These are phyloP conservation scores for Sander lucioperca DNA, from an alignment of 2,113 vertebrate species.

Conservation along the genomic window DNA sequence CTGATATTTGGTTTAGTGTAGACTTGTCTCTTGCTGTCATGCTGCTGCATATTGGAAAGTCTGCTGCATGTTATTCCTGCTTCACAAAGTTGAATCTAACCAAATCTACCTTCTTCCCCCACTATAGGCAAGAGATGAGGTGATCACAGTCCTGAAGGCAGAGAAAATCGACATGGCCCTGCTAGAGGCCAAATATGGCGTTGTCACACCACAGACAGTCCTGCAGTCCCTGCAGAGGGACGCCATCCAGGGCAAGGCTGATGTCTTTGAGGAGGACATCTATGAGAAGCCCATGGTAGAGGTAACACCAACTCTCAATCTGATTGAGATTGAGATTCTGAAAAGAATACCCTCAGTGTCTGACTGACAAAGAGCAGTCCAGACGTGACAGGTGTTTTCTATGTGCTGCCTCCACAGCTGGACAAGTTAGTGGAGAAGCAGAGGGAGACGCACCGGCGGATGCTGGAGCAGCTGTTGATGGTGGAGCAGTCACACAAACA, in stretches of 20 bases:
- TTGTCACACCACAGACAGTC: slow-evolving; percentile 93
- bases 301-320: slow-evolving; percentile 80
- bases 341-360: neutral
- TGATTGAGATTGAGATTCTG: too few species aligned
- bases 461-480: slow-evolving; percentile 94
- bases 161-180: slow-evolving; percentile 95
- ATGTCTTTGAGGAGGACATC: slow-evolving; percentile 90
- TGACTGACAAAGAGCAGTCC: neutral
- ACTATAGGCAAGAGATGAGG: slow-evolving; percentile 94
- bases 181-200: slow-evolving; percentile 96
- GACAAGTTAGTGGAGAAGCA: slow-evolving; percentile 95
- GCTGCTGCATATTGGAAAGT: neutral
- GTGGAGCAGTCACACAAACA: slow-evolving; percentile 94
- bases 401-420: slow-evolving; percentile 80
- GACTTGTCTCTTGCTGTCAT: neutral
- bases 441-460: slow-evolving; percentile 90
- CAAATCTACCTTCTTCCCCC: neutral
- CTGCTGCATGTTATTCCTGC: neutral
- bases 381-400: slow-evolving; percentile 21
- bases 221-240: slow-evolving; percentile 96
- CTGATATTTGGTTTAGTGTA: neutral
- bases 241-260: slow-evolving; percentile 89
- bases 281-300: slow-evolving; percentile 96
- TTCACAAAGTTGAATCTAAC: slow-evolving; percentile 3
- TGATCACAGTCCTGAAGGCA: slow-evolving; percentile 95